Percentiles rank a stretch among this genome's conserved stretches.
These are phyloP conservation scores for Drosophila chauvacae DNA, from an alignment of 1,140 invertebrate species.

Conservation along the genomic window DNA sequence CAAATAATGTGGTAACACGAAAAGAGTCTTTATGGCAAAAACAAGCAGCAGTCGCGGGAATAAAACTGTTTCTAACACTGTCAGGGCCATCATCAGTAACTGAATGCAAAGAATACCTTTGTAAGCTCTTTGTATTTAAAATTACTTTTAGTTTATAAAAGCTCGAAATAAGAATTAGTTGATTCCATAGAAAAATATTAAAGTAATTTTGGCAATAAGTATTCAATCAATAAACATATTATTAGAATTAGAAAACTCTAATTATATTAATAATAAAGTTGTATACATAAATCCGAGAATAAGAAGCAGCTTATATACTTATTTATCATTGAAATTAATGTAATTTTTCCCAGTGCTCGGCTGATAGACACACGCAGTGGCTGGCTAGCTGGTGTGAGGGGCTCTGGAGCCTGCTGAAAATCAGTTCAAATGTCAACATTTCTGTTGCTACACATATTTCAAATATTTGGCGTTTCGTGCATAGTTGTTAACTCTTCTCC, in stretches of 20 bases:
- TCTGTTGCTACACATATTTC: constrained; percentile 67
- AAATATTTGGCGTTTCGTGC: constrained; percentile 68
- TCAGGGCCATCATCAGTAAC: not conserved
- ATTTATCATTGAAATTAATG: too few species aligned
- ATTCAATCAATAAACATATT: not conserved
- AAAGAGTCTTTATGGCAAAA: not conserved
- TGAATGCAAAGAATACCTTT: not conserved
- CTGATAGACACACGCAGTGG: constrained; percentile 12
- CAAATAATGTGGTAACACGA: not conserved
- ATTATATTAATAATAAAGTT: not conserved
- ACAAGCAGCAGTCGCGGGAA: not conserved
- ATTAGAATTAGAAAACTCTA: not conserved
- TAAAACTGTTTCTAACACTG: not conserved
- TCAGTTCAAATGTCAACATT: constrained; percentile 54
- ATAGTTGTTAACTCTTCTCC: constrained; percentile 56
- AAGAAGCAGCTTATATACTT: not conserved
- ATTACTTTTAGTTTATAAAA: not conserved
- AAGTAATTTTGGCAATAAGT: not conserved
- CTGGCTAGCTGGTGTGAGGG: constrained; percentile 1
- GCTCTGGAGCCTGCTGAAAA: constrained; percentile 18
- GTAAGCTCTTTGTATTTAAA: not conserved
- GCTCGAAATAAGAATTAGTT: not conserved
- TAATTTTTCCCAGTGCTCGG: not conserved
- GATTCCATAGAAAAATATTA: constrained; percentile 11
- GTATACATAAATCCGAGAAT: too few species aligned